phyloP scores from a whole-genome alignment of 2,113 vertebrate genomes.

The Coptodon bakossiorum region DNA sequence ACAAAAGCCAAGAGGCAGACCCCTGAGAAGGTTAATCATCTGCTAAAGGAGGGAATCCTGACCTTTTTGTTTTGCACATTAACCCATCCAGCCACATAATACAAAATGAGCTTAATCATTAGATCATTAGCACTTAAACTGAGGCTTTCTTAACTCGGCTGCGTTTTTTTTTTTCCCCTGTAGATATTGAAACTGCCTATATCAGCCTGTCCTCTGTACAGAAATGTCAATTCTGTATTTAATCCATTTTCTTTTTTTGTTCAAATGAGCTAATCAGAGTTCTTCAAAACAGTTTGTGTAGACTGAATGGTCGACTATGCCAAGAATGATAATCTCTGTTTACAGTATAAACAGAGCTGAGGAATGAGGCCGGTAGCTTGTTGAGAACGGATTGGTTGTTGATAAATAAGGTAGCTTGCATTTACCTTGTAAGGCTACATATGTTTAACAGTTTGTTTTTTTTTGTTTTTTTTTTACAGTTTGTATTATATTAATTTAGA shows the following conservation, averaged over 20 bases:
- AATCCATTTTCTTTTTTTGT: conserved; percentile 5
- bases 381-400: neutral
- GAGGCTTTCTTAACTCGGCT: neutral
- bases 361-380: neutral
- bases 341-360: neutral
- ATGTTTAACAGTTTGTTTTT: neutral
- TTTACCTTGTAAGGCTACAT: neutral
- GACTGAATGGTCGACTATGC: neutral
- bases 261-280: neutral
- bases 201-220: neutral
- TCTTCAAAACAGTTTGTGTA: neutral
- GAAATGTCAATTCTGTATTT: neutral
- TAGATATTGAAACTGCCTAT: neutral
- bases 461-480: no score
- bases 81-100: neutral
- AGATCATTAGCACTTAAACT: neutral
- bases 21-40: neutral
- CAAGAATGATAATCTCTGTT: conserved; percentile 19
- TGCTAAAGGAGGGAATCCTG: neutral
- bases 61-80: neutral
- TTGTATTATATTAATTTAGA: neutral
- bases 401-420: neutral
- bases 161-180: no score
- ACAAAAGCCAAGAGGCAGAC: neutral
- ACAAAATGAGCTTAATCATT: neutral